Percentiles rank a stretch among this genome's conserved stretches.
Conservation (phyloP, 2,888 invertebrate species). For the Blastobasis adustella region DNA sequence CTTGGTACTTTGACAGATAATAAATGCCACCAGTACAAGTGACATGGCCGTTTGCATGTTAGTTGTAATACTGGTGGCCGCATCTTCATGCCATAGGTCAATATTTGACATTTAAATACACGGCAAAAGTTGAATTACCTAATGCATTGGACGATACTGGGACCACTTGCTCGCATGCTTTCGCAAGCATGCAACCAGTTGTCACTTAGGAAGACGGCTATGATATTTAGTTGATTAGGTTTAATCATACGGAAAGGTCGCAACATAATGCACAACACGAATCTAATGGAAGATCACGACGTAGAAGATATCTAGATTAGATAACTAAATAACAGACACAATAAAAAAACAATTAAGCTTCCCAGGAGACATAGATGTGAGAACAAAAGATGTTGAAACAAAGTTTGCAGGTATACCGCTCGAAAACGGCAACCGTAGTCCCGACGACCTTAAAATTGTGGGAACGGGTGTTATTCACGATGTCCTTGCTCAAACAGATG, state of each 20-base stretch:
- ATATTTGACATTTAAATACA: constrained; percentile 62
- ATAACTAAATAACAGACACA: constrained; percentile 10
- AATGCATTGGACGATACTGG: constrained; percentile 24
- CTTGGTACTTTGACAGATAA: background rate
- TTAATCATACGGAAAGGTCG: constrained; percentile 48
- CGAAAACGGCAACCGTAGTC: constrained; percentile 19
- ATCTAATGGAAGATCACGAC: constrained; percentile 36
- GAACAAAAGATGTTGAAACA: background rate
- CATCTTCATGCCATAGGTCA: constrained; percentile 54
- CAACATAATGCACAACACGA: constrained; percentile 20
- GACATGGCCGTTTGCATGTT: background rate
- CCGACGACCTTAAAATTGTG: constrained; percentile 38
- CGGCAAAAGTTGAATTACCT: constrained; percentile 44
- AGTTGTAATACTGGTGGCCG: constrained; percentile 40
- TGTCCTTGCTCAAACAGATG: constrained; percentile 47
- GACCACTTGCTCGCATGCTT: constrained; percentile 8
- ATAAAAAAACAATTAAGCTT: too few relatives aligned
- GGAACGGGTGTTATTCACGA: constrained; percentile 37
- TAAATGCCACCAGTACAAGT: constrained; percentile 1
- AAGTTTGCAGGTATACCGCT: background rate
- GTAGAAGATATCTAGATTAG: constrained; percentile 26
- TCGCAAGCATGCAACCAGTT: constrained; percentile 22
- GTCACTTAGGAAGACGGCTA: constrained; percentile 3
- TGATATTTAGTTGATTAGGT: constrained; percentile 40
- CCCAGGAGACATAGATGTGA: too few relatives aligned